phyloP scores from a whole-genome alignment of 2,113 vertebrate genomes.

The Mirounga angustirostris region DNA sequence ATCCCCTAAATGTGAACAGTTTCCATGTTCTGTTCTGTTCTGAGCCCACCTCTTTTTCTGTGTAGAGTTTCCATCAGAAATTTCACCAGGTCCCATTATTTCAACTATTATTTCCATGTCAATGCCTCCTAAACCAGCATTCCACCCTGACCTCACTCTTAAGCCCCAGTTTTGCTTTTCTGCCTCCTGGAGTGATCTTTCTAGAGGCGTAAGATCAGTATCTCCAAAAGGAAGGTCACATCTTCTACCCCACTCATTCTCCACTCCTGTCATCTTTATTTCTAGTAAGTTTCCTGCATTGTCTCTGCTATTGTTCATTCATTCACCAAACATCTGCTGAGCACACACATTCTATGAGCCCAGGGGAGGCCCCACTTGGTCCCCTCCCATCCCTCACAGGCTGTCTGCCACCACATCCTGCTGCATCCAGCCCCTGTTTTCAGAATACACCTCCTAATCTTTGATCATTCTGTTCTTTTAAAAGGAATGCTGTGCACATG shows the following conservation, averaged over 20 bases:
- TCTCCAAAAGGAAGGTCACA: not conserved
- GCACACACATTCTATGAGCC: not conserved
- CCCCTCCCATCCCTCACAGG: not conserved
- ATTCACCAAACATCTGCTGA: not conserved
- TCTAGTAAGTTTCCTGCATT: not conserved
- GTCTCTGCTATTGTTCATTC: not conserved
- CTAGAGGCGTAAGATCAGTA: not conserved
- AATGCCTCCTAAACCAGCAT: too few species aligned
- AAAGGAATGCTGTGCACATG: not conserved
- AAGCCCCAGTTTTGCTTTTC: not conserved
- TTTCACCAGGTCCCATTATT: not conserved
- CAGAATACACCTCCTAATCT: not conserved
- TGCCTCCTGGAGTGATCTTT: not conserved
- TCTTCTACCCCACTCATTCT: not conserved
- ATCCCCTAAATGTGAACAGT: not conserved
- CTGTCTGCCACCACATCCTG: not conserved
- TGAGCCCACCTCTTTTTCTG: not conserved
- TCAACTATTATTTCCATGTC: not conserved
- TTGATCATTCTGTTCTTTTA: not conserved
- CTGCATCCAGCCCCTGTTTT: not conserved
- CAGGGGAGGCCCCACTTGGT: not conserved
- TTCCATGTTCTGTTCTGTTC: not conserved
- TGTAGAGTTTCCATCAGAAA: not conserved
- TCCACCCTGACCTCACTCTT: not conserved
- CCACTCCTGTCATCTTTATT: not conserved